Conservation (phyloP, 2,888 invertebrate genomes). For the Ophion obscuratus region DNA sequence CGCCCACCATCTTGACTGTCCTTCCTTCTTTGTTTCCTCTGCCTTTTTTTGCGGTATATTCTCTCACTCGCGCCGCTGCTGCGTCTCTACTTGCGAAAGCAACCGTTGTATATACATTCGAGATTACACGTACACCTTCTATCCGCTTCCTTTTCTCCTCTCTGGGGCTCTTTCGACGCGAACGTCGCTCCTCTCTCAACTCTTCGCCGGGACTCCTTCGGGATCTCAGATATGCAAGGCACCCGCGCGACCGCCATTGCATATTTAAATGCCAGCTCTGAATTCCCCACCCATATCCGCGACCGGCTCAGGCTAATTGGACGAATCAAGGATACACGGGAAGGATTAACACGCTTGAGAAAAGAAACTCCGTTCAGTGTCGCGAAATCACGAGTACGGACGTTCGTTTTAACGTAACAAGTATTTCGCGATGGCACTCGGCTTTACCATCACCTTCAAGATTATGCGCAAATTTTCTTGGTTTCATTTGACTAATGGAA, state of each 20-base stretch:
- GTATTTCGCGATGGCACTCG: slow-evolving; percentile 11
- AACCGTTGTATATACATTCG: slow-evolving; percentile 37
- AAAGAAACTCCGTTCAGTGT: slow-evolving; percentile 49
- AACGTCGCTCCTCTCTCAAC: slow-evolving; percentile 53
- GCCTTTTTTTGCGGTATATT: slow-evolving; percentile 66
- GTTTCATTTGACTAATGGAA: too few relatives aligned
- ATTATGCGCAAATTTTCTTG: too few relatives aligned
- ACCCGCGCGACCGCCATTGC: slow-evolving; percentile 74
- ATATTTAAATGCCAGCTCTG: slow-evolving; percentile 77
- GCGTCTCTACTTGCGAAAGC: slow-evolving; percentile 42
- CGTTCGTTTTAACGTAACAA: slow-evolving; percentile 11
- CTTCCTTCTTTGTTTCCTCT: slow-evolving; percentile 69
- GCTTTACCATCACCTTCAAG: too few relatives aligned
- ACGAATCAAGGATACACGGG: slow-evolving; percentile 71
- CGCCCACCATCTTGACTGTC: slow-evolving; percentile 77
- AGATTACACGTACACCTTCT: slow-evolving; percentile 52
- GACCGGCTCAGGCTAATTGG: slow-evolving; percentile 74
- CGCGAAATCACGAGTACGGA: slow-evolving; percentile 37
- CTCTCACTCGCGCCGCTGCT: slow-evolving; percentile 55
- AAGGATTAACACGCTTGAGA: slow-evolving; percentile 69
- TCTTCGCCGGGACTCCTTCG: slow-evolving; percentile 67
- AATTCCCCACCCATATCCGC: slow-evolving; percentile 74
- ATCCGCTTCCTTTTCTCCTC: slow-evolving; percentile 66
- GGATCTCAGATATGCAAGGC: slow-evolving; percentile 79
- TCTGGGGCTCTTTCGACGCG: slow-evolving; percentile 35